Base-by-base conservation (phyloP, 2,888 invertebrate species). In the Nomada goodeniana region DNA sequence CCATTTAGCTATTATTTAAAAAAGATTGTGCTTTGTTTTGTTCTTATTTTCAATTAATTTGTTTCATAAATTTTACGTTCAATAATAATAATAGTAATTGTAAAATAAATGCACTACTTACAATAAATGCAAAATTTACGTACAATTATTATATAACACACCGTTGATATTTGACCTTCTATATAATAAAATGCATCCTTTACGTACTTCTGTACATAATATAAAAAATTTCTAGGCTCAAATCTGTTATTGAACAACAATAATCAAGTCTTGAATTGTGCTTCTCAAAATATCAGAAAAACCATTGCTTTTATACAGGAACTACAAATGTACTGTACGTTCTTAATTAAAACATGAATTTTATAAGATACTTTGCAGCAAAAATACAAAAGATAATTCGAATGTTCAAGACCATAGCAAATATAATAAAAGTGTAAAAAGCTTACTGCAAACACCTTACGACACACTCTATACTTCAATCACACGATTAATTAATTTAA, bases 31-130 rank as follows among this genome's bases (percentile, higher is more conserved):
- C 78, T 82, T 57, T 61, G 60, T 70, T 53, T 71, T 76, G n/a
- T 20, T 18, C 68, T 72, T 70, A 65, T 18, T 73, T 52, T 60
- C 61, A 78, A 73, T 47, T 61, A 59, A 65, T 61, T 44, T 83
- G 20, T 53, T 60, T 61, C 20, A 55, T 61, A 65, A 76, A 76
- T 18, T 68, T 65, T 69, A 60, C 20, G 29, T 60, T 60, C n/a
- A 70, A 61, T 68, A 69, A 73, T 70, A 75, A 36, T 36, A 70
- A 61, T 15, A 47, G 2, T 15, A 20, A 72, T 60, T 79, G 80
- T 82, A 88, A 89, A 85, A 87, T 82, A 88, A 88, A 84, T 89
- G 83, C 85, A 89, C 89, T 88, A 90, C 89, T 90, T 90, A 88
- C 85, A 91, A 86, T 85, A 84, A 83, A 88, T 90, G 89, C 89